Evolutionary conservation across 2,888 invertebrate species (phyloP).

Genomic region (Mesoligia furuncula): DNA sequence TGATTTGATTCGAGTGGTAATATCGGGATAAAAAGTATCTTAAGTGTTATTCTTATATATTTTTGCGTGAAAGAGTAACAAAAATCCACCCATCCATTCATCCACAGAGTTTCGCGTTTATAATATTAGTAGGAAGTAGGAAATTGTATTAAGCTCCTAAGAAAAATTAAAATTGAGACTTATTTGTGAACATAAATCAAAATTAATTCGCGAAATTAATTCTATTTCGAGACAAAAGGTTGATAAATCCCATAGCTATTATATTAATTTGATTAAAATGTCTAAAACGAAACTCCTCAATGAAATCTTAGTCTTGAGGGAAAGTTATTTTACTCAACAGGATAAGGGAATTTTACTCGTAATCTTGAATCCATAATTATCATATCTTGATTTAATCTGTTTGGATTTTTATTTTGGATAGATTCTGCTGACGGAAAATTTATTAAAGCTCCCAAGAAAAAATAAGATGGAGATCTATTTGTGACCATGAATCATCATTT

Average conservation of each 20-base stretch:
- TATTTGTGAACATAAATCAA: too few species aligned
- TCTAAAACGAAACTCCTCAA: conserved; percentile 5
- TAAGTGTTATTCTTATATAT: too few species aligned
- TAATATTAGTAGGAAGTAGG: too few species aligned
- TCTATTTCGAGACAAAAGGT: conserved; percentile 1
- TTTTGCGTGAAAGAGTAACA: too few species aligned
- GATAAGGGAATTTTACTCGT: conserved; percentile 13
- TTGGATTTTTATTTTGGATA: not conserved
- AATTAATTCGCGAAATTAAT: conserved; percentile 23
- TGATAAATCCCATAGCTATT: not conserved
- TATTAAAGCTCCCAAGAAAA: not conserved
- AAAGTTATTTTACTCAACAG: conserved; percentile 7
- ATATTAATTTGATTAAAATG: conserved; percentile 8
- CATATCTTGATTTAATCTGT: too few species aligned
- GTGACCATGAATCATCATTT: conserved; percentile 5
- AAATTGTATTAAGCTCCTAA: too few species aligned
- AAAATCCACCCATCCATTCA: too few species aligned
- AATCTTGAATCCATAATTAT: conserved; percentile 9
- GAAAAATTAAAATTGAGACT: too few species aligned
- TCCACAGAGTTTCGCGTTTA: too few species aligned
- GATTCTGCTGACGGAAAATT: not conserved
- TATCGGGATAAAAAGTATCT: too few species aligned
- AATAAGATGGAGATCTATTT: not conserved
- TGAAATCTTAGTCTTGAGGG: not conserved
- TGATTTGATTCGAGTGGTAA: too few species aligned